These are phyloP conservation scores for Halcyon chelicuti DNA, from an alignment of 2,797 vertebrate species.

Conservation along the genomic window DNA sequence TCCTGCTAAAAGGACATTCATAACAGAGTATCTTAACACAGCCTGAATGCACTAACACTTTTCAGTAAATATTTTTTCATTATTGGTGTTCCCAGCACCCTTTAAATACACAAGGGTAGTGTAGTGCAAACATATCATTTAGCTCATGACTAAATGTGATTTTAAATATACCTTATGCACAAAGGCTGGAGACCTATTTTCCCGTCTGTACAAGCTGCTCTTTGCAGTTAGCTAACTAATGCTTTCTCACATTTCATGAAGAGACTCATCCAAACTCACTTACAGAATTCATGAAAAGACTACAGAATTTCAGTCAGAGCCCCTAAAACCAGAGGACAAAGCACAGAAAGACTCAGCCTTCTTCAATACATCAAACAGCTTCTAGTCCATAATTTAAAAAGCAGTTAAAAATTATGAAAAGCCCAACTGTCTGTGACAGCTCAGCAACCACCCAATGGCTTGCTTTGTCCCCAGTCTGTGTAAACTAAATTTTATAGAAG, in stretches of 20 bases:
- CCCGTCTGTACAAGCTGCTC: not conserved
- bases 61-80: not conserved
- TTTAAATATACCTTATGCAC: constrained; percentile 11
- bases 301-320: not conserved
- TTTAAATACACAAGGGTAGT: not conserved
- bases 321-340: not conserved
- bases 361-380: not conserved
- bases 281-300: not conserved
- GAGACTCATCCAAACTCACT: not conserved
- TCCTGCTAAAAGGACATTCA: not conserved
- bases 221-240: not conserved
- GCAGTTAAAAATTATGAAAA: constrained; percentile 36
- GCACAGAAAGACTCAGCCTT: not conserved
- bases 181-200: not conserved
- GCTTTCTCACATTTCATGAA: not conserved
- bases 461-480: not conserved
- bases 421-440: not conserved
- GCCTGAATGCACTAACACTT: not conserved
- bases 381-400: constrained; percentile 1
- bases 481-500: not conserved
- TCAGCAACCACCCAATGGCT: not conserved
- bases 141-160: not conserved
- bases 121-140: not conserved
- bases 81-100: not conserved
- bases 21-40: not conserved